A percentile compares a stretch with the other conserved stretches of the same genome.
phyloP scores from a whole-genome alignment of 2,113 vertebrate genomes.

The Taxidea taxus region DNA sequence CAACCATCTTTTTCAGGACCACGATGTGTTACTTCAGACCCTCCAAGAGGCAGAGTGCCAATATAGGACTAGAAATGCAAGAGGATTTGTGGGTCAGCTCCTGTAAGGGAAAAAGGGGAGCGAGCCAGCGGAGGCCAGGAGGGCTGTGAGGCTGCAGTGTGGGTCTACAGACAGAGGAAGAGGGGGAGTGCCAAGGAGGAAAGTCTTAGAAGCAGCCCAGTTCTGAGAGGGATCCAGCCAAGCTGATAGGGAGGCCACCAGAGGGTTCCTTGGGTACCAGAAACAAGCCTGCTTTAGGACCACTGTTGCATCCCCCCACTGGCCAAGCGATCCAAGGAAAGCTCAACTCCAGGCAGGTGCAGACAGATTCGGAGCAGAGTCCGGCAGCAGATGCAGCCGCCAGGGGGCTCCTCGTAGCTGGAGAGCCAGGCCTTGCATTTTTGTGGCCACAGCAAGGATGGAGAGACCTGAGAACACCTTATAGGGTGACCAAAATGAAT shows the following conservation, averaged over 20 bases:
- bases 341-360: fast-evolving
- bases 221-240: not conserved
- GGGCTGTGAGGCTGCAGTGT: not conserved
- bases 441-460: not conserved
- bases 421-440: not conserved
- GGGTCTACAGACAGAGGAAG: not conserved
- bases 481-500: not conserved
- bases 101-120: not conserved
- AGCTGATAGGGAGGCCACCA: not conserved
- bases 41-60: not conserved
- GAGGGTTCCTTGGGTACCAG: not conserved
- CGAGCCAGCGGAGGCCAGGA: not conserved
- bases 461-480: not conserved
- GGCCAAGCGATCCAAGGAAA: not conserved
- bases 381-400: fast-evolving
- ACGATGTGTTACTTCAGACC: not conserved
- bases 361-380: not conserved
- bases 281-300: not conserved
- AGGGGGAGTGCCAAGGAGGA: not conserved
- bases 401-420: not conserved
- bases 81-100: not conserved
- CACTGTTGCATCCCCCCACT: not conserved
- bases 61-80: not conserved
- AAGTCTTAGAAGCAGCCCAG: not conserved
- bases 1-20: not conserved